Conservation (phyloP, 35 echinoderm and acorn worm genomes). For the Heliocidaris erythrogramma region DNA sequence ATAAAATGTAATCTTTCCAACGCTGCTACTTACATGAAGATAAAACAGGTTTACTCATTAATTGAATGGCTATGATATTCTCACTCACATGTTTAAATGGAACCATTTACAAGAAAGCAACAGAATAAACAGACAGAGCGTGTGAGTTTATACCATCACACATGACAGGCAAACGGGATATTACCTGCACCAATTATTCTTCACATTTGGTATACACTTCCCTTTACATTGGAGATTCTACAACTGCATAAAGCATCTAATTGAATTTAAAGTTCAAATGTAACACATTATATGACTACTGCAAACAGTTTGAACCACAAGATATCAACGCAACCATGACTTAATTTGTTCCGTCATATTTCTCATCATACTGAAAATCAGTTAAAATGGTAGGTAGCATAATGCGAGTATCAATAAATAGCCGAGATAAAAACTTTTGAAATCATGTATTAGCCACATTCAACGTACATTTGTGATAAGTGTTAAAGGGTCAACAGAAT, state of each 20-base stretch:
- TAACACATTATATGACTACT: not conserved
- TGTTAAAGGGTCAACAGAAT: too few species aligned
- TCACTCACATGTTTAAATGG: conserved; percentile 23
- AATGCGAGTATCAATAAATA: too few species aligned
- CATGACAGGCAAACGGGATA: not conserved
- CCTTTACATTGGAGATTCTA: not conserved
- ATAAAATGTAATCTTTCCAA: conserved; percentile 49
- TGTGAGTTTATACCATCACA: conserved; percentile 1
- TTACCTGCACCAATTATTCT: not conserved
- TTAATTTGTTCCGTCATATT: not conserved
- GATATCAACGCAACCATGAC: not conserved
- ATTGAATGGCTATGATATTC: conserved; percentile 7
- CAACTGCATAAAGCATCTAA: not conserved
- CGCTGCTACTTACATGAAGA: conserved; percentile 14
- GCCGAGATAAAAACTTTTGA: too few species aligned
- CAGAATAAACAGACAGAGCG: not conserved
- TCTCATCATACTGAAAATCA: not conserved
- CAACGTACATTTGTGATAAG: too few species aligned
- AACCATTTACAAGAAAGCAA: conserved; percentile 34
- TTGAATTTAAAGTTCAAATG: not conserved
- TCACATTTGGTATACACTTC: not conserved
- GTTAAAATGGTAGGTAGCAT: too few species aligned
- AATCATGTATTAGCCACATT: too few species aligned
- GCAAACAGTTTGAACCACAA: not conserved
- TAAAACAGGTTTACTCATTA: not conserved